Evolutionary conservation across 2,113 vertebrate genomes (phyloP).

Genomic region (Arothron firmamentum): DNA sequence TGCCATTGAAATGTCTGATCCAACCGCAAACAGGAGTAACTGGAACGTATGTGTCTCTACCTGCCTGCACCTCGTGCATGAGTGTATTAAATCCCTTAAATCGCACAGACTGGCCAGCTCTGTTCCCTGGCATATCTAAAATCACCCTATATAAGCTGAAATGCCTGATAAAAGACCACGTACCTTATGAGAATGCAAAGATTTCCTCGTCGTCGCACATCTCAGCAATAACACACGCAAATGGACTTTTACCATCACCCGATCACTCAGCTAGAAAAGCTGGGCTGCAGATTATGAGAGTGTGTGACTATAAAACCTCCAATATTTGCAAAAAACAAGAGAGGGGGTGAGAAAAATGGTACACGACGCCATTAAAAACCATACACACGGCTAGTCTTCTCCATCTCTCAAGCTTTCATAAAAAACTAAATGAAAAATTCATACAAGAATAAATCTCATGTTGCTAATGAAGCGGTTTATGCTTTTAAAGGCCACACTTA

Average conservation of each 20-base stretch:
- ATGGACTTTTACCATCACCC: not conserved
- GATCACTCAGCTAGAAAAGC: too few relatives aligned
- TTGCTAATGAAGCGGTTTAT: too few relatives aligned
- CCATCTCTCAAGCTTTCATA: too few relatives aligned
- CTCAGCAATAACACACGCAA: not conserved
- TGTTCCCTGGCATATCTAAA: slow-evolving; percentile 29
- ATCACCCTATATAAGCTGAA: not conserved
- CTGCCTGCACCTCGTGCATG: slow-evolving; percentile 17
- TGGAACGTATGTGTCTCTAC: slow-evolving; percentile 23
- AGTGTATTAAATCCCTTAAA: slow-evolving; percentile 33
- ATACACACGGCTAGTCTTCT: too few relatives aligned
- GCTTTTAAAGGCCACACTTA: too few relatives aligned
- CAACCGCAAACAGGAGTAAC: slow-evolving; percentile 24
- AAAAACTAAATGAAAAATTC: too few relatives aligned
- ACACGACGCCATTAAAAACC: too few relatives aligned
- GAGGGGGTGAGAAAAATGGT: too few relatives aligned
- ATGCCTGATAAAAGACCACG: not conserved
- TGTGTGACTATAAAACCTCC: not conserved
- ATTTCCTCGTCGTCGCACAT: not conserved
- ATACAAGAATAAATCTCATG: too few relatives aligned
- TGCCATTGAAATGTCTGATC: slow-evolving; percentile 36
- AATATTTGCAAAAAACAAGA: not conserved
- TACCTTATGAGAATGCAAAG: not conserved
- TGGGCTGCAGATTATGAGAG: too few relatives aligned
- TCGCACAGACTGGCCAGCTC: slow-evolving; percentile 13